phyloP scores from a whole-genome alignment of 37 sponge, comb jelly and placozoan species.

The Haliclona indistincta region DNA sequence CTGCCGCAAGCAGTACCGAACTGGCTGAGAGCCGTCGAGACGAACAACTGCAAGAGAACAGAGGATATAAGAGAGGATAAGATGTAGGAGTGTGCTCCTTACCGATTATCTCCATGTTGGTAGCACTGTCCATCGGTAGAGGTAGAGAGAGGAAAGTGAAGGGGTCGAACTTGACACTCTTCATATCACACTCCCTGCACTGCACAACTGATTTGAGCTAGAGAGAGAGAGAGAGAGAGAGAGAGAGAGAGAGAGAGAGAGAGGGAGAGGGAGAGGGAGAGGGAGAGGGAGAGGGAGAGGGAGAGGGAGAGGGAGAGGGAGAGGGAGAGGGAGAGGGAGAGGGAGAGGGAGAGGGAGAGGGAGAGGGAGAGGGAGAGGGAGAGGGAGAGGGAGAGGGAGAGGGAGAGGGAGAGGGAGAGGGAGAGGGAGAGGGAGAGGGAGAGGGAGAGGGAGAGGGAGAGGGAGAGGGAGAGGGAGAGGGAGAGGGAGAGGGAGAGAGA shows the following conservation, averaged over 20 bases:
- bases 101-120: constrained; percentile 80
- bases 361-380: not conserved
- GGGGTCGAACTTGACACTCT: constrained; percentile 94
- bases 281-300: no score
- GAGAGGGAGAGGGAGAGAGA: not conserved
- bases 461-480: not conserved
- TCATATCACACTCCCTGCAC: constrained; percentile 75
- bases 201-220: constrained; percentile 80
- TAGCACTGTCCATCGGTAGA: constrained; percentile 87
- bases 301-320: not conserved
- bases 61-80: not conserved
- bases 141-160: constrained; percentile 99
- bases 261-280: not conserved
- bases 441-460: not conserved
- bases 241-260: not conserved
- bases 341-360: no score
- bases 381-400: not conserved
- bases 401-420: no score
- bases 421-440: not conserved
- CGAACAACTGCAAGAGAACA: constrained; percentile 62
- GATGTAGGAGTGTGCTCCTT: constrained; percentile 4
- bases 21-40: constrained; percentile 77
- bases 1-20: constrained; percentile 67
- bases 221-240: constrained; percentile 5
- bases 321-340: not conserved